phyloP scores from a whole-genome alignment of 2,888 invertebrate species.

The Lamproptera curius region DNA sequence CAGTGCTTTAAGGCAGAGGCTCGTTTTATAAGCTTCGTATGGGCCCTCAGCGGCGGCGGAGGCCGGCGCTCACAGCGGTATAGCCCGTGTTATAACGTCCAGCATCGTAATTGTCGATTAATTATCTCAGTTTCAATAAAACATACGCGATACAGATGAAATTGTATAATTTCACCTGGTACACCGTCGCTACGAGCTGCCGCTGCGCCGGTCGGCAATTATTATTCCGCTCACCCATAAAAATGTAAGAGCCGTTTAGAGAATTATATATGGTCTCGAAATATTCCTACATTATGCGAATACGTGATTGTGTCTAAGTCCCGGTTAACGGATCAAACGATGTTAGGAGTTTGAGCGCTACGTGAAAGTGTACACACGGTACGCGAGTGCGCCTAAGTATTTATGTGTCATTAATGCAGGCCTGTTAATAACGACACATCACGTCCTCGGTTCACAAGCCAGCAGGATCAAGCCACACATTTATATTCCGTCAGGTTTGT shows the following conservation, averaged over 20 bases:
- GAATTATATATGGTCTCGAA: slow-evolving; percentile 50
- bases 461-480: slow-evolving; percentile 57
- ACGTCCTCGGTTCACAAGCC: slow-evolving; percentile 75
- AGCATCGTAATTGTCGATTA: slow-evolving; percentile 76
- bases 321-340: slow-evolving; percentile 34
- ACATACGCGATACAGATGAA: slow-evolving; percentile 68
- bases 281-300: slow-evolving; percentile 47
- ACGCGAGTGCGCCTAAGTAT: slow-evolving; percentile 41
- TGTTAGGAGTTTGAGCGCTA: slow-evolving; percentile 32
- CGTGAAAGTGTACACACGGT: slow-evolving; percentile 46
- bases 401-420: slow-evolving; percentile 72
- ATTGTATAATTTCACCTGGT: slow-evolving; percentile 68
- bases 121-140: slow-evolving; percentile 74
- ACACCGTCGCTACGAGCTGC: slow-evolving; percentile 57
- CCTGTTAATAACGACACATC: slow-evolving; percentile 70
- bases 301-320: slow-evolving; percentile 37
- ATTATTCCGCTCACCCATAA: slow-evolving; percentile 50
- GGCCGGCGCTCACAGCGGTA: slow-evolving; percentile 62
- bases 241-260: slow-evolving; percentile 48
- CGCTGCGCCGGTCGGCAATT: slow-evolving; percentile 48
- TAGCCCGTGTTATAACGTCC: slow-evolving; percentile 62
- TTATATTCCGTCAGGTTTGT: slow-evolving; percentile 67
- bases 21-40: slow-evolving; percentile 60
- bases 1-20: slow-evolving; percentile 38
- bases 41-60: slow-evolving; percentile 44